A percentile compares a stretch with the other conserved stretches of the same genome.
Conservation (phyloP, 2,113 vertebrate genomes). For the Hemiscyllium ocellatum region DNA sequence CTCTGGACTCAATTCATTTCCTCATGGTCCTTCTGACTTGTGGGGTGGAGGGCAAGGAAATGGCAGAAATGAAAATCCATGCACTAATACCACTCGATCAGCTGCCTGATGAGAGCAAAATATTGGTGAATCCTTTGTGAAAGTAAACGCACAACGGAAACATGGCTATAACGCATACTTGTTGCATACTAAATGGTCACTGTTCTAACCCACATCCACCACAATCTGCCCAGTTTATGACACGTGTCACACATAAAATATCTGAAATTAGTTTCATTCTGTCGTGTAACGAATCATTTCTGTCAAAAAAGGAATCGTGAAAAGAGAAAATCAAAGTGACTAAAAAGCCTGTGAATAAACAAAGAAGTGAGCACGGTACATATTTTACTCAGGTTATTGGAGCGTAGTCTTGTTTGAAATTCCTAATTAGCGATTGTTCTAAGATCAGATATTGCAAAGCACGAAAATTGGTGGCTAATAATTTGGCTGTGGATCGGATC, state of each 20-base stretch:
- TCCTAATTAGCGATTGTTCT: conserved; percentile 1
- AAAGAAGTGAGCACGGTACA: not conserved
- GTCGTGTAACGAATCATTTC: not conserved
- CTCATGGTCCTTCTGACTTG: not conserved
- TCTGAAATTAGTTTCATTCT: not conserved
- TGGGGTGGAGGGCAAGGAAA: not conserved
- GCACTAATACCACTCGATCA: not conserved
- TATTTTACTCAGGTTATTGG: conserved; percentile 18
- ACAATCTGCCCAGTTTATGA: not conserved
- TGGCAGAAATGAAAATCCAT: not conserved
- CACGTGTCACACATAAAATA: not conserved
- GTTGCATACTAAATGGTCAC: not conserved
- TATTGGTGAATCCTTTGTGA: not conserved
- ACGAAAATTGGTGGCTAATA: not conserved
- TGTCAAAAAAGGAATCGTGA: not conserved
- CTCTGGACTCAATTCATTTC: not conserved
- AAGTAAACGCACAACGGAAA: not conserved
- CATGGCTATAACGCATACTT: not conserved
- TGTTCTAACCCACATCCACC: not conserved
- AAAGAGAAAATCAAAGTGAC: not conserved
- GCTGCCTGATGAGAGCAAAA: not conserved
- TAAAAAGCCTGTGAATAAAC: not conserved
- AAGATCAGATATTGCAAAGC: not conserved
- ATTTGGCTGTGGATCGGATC: conserved; percentile 1
- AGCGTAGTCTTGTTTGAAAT: conserved; percentile 8